Conservation (phyloP, 2,113 vertebrate genomes). For the Dermatemys mawii region DNA sequence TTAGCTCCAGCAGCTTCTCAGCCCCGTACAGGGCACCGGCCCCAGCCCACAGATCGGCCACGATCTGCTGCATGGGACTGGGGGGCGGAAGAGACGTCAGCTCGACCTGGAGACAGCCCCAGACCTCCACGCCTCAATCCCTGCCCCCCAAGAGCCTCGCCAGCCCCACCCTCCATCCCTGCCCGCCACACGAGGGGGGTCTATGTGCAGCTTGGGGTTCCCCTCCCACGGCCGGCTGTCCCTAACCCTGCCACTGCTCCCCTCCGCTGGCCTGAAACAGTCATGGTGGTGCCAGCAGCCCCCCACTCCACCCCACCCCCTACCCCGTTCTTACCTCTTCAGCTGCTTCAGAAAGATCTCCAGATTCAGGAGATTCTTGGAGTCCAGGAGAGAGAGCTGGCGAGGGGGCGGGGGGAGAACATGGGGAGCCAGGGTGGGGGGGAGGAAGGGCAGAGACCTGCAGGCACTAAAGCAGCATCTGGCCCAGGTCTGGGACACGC, state of each 20-base stretch:
- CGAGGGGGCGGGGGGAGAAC: neutral
- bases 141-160: too few species aligned
- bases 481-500: too few species aligned
- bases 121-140: neutral
- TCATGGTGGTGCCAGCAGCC: neutral
- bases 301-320: neutral
- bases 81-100: neutral
- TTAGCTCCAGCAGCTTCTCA: slow-evolving; percentile 82
- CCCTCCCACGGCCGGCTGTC: too few species aligned
- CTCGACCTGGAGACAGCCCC: neutral
- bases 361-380: slow-evolving; percentile 86
- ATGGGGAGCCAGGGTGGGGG: too few species aligned
- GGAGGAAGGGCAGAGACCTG: too few species aligned
- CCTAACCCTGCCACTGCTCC: neutral
- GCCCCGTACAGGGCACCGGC: slow-evolving; percentile 65
- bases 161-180: neutral
- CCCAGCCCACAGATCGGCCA: slow-evolving; percentile 77
- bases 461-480: too few species aligned
- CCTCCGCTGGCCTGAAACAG: neutral
- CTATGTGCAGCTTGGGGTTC: neutral
- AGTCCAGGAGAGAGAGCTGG: slow-evolving; percentile 80
- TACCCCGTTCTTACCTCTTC: slow-evolving; percentile 79
- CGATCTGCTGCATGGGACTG: slow-evolving; percentile 74
- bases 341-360: slow-evolving; percentile 88
- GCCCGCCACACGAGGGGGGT: neutral